A percentile compares a stretch with the other conserved stretches of the same genome.
Evolutionary conservation across 1,140 invertebrate genomes (phyloP).

Genomic region (Cylas formicarius): DNA sequence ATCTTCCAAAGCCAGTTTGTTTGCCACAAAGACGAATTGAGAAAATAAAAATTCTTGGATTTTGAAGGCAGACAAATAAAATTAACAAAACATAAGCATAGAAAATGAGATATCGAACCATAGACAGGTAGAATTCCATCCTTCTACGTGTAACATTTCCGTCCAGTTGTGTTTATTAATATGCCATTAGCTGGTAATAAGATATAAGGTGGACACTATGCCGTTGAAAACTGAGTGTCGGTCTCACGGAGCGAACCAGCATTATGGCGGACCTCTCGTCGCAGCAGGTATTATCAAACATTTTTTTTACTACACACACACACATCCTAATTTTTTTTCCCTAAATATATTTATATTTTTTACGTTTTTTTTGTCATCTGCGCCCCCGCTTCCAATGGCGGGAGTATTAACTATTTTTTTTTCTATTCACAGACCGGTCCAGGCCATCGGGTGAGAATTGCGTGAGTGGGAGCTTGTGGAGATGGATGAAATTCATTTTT

Average conservation of each 20-base stretch:
- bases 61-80: too few relatives aligned
- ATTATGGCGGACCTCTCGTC: constrained; percentile 22
- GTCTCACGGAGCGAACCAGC: constrained; percentile 13
- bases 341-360: constrained; percentile 7
- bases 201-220: constrained; percentile 33
- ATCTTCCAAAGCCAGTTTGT: too few relatives aligned
- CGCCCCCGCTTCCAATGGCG: constrained; percentile 7
- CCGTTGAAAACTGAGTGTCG: constrained; percentile 9
- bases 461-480: too few relatives aligned
- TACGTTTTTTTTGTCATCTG: constrained; percentile 8
- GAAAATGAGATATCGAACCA: too few relatives aligned
- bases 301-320: constrained; percentile 33
- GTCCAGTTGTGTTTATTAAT: constrained; percentile 35
- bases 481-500: too few relatives aligned
- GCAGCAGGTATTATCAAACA: constrained; percentile 42
- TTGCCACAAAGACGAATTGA: too few relatives aligned
- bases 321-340: not conserved
- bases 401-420: constrained; percentile 3
- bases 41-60: too few relatives aligned
- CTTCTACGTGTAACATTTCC: too few relatives aligned
- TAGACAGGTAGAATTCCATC: too few relatives aligned
- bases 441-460: constrained; percentile 4
- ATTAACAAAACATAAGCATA: too few relatives aligned
- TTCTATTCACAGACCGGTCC: constrained; percentile 13
- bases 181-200: constrained; percentile 38